Evolutionary conservation across 2,888 invertebrate species (phyloP), one percentile per base, ranked within the genome.

Genomic region (Mythimna lalbum): DNA sequence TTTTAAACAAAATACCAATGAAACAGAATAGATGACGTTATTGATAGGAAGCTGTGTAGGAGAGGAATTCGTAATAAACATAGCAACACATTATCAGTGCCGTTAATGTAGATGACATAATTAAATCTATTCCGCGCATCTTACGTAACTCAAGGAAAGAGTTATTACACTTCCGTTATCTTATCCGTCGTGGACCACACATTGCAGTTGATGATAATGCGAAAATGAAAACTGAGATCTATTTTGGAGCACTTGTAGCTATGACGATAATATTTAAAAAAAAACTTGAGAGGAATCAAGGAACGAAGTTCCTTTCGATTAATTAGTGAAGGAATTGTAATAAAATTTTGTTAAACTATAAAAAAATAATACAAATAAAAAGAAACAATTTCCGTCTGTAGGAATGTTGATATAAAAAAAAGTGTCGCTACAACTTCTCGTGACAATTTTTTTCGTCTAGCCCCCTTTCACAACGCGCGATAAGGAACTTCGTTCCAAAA

Each of bases 171-270:
- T 69, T 63, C 39, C 55, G 61, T 23, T 76, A 80, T 77, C 81
- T 76, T 77, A 76, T 68, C 81, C 53, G 55, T 19, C 43, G 60
- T 14, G 31, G 81, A 67, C 76, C 76, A 63, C 76, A 77, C 81
- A 43, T 17, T 43, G 43, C 43, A 80, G 10, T 5, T 4, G 12
- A 55, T 43, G 62, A 55, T 60, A 60, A 23, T 67, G 55, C 36
- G 27, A 75, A 76, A 67, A 63, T 67, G 10, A 12, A 39, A 7
- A 61, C 52, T 50, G 49, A 27, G 23, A 53, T 43, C 52, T 43
- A 14, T 21, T 47, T 61, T 12, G 3, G 2, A 49, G 53, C 36
- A 31, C 17, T 36, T 5, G 14, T 17, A 36, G 36, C 21, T 50
- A 19, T 39, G 36, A 43, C 5, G 17, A 49, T 70, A 6, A 23